A percentile compares a stretch with the other conserved stretches of the same genome.
Evolutionary conservation across 2,888 invertebrate species (phyloP).

Genomic region (Drosophila hawaiiensis): DNA sequence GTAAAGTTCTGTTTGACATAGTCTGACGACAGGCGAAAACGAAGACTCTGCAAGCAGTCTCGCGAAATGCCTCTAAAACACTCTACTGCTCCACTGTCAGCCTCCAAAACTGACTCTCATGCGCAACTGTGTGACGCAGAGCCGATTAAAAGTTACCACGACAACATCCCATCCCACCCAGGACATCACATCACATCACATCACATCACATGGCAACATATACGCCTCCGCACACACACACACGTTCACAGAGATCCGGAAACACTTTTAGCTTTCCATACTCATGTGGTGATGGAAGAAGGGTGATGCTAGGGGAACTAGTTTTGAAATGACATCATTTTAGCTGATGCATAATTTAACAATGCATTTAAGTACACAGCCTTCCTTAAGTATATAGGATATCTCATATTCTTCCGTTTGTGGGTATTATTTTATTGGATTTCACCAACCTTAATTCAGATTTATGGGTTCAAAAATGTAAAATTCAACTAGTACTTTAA

Average conservation of each 20-base stretch:
- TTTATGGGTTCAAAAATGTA: background rate
- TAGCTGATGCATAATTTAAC: background rate
- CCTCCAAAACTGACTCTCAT: conserved; percentile 37
- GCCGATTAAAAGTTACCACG: conserved; percentile 82
- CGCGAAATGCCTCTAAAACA: conserved; percentile 26
- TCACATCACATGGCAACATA: conserved; percentile 4
- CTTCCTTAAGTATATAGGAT: background rate
- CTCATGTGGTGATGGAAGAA: conserved; percentile 1
- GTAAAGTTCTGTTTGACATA: conserved; percentile 63
- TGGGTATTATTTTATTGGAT: background rate
- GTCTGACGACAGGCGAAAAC: conserved; percentile 61
- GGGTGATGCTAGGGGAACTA: conserved; percentile 4
- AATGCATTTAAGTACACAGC: background rate
- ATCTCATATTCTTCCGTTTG: background rate
- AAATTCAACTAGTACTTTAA: background rate
- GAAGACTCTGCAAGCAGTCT: conserved; percentile 36
- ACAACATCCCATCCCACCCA: conserved; percentile 58
- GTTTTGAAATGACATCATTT: background rate
- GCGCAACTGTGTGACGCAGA: conserved; percentile 62
- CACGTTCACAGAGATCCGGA: conserved; percentile 11
- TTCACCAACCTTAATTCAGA: background rate
- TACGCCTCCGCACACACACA: background rate
- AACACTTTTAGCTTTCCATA: conserved; percentile 20
- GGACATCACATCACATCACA: conserved; percentile 25
- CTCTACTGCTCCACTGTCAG: background rate